Base-by-base conservation (phyloP, 2,113 vertebrate species). In the Eidolon helvum region DNA sequence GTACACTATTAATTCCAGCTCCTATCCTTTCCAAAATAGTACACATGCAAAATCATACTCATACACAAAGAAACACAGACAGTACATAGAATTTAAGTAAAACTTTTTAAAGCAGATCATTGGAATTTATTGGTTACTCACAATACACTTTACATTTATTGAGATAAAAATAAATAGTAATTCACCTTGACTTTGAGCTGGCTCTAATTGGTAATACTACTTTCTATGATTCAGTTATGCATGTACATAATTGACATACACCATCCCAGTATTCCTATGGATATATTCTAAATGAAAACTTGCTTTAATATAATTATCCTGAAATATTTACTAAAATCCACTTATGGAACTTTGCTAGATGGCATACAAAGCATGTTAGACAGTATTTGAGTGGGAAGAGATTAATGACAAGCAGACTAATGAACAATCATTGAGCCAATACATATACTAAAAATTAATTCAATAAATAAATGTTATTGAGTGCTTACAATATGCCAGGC, bases 21-120 rank as follows among this genome's bases (percentile, higher is more conserved):
- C 59, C 30, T 78, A 50, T 91, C 91, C 40, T 90, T 88, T 71
- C 28, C 19, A 68, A 91, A 93, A 77, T 59, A 26, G 4, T 48
- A 55, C 50, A 30, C 28, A 16, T 3, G 16, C 28, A 94, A 43
- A 94, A 71, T 84, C 69, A 78, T 53, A 78, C 22, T 88, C 63
- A 53, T 63, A 88, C 28, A 19, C 53, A 83, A 50, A 88, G 26
- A 85, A 88, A 77, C 53, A 61, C 63, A 61, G 15, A 87, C 43
- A 19, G 57, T 68, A 91, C 3, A 48, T 7, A 93, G 12, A 96
- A 80, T 89, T 95, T 83, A 93, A 96, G 30, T 75, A 91, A 94
- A 75, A 61, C 2, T 57, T 78, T 95, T 77, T 77, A 35, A 84
- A 72, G 63, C 6, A 93, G 30, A 80, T 85, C 35, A 43, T 40